Evolutionary conservation across 2,797 vertebrate species (phyloP), one percentile per base, ranked within the genome.

Genomic region (Acridotheres tristis): DNA sequence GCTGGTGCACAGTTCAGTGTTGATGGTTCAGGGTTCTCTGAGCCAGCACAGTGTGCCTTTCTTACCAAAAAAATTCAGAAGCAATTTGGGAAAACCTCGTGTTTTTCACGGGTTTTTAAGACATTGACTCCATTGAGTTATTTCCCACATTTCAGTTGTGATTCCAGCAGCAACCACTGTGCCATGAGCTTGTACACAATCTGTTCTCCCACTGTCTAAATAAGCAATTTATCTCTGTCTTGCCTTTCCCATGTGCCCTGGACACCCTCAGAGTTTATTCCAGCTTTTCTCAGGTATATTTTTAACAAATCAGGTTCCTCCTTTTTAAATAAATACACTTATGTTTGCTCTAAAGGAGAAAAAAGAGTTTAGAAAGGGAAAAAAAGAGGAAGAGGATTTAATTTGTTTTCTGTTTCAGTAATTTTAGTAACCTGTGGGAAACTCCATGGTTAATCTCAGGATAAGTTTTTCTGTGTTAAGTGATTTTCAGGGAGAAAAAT

Each of bases 311-410:
- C 18, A 6, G 4, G 4, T 17, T 38, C 11, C 7, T 59, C 3
- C 7, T n/a, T 61, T 54, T 8, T 30, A 47, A 43, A 19, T 27
- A 1, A 6, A 22, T 6, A 7, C 7, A 7, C 5, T 4, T 34
- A 7, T 76, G 23, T 12, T 66, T 74, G 29, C 10, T n/a, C 10
- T 29, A 5, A 57, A 22, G 29, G 13, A 50, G 18, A 38, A 65
- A 45, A 10, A 8, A 19, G 53, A 32, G 13, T 3, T 65, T 27
- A 5, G 8, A 15, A 16, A 27, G 27, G 5, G 2, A 1, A 20
- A 16, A 18, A 9, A 8, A 2, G 0, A 2, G 6, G 10, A 15
- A 43, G 21, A 13, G 4, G 13, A 4, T 58, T 47, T n/a, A 36
- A 2, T 59, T 77, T 23, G 3, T 22, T 36, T 75, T 71, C 11